Conservation (phyloP, 2,888 invertebrate species). For the Drosophila histrio region DNA sequence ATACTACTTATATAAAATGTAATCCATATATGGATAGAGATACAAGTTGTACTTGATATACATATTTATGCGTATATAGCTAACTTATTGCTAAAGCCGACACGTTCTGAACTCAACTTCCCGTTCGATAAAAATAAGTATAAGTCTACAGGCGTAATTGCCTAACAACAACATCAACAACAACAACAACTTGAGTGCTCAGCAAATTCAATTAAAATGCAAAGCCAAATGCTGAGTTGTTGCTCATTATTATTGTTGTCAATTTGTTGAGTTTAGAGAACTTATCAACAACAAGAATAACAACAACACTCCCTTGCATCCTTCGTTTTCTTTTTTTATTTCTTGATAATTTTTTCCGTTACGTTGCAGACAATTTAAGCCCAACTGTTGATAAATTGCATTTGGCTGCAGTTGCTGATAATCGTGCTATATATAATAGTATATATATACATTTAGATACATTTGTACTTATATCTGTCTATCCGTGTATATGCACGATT, state of each 20-base stretch:
- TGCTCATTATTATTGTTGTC: slow-evolving; percentile 34
- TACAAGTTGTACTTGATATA: slow-evolving; percentile 13
- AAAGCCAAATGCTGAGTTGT: slow-evolving; percentile 41
- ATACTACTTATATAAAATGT: background rate
- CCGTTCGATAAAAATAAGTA: slow-evolving; percentile 55
- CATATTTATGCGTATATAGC: slow-evolving; percentile 12
- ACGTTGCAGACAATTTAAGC: slow-evolving; percentile 75
- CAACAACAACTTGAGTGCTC: background rate
- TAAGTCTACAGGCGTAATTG: slow-evolving; percentile 28
- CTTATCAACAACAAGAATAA: slow-evolving; percentile 14
- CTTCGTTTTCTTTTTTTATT: slow-evolving; percentile 20
- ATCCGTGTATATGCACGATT: background rate
- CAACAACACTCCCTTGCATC: slow-evolving; percentile 31
- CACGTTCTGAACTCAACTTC: slow-evolving; percentile 64
- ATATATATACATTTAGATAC: slow-evolving; percentile 8
- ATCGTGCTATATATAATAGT: slow-evolving; percentile 18
- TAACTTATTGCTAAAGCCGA: slow-evolving; percentile 38
- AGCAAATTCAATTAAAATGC: slow-evolving; percentile 73
- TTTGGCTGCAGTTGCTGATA: slow-evolving; percentile 70
- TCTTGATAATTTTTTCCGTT: slow-evolving; percentile 60
- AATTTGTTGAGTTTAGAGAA: slow-evolving; percentile 66
- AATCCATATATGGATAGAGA: background rate
- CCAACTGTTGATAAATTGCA: slow-evolving; percentile 78
- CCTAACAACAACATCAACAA: slow-evolving; percentile 16
- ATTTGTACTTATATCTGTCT: background rate